These are phyloP conservation scores for Mus spicilegus DNA, from an alignment of 2,113 vertebrate genomes.

Conservation along the genomic window DNA sequence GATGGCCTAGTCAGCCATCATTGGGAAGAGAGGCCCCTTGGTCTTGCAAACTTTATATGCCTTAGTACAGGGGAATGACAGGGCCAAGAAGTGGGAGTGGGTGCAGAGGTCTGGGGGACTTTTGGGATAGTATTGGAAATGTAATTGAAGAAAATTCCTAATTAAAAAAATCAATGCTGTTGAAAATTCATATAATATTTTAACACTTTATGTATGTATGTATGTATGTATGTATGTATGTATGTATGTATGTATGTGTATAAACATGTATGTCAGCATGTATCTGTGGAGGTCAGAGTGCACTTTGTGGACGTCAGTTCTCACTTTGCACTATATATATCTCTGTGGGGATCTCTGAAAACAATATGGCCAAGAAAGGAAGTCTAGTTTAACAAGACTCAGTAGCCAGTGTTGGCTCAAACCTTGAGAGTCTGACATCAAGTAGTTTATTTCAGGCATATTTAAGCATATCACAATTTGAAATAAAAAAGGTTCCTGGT, in stretches of 20 bases:
- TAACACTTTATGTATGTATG: not conserved
- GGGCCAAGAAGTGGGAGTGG: no score
- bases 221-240: not conserved
- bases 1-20: no score
- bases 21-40: no score
- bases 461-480: not conserved
- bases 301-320: not conserved
- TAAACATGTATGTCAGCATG: not conserved
- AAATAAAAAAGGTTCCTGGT: not conserved
- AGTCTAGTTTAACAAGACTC: not conserved
- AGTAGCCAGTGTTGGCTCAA: not conserved
- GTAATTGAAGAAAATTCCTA: no score
- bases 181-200: not conserved
- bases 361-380: not conserved
- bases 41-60: no score
- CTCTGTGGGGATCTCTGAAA: not conserved
- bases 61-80: no score
- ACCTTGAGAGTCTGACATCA: not conserved
- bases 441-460: not conserved
- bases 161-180: not conserved
- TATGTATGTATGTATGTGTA: not conserved
- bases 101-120: no score
- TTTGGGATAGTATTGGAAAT: no score
- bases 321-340: not conserved
- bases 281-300: not conserved